Base-by-base conservation (phyloP, 1,140 invertebrate genomes). In the Danaus plexippus region DNA sequence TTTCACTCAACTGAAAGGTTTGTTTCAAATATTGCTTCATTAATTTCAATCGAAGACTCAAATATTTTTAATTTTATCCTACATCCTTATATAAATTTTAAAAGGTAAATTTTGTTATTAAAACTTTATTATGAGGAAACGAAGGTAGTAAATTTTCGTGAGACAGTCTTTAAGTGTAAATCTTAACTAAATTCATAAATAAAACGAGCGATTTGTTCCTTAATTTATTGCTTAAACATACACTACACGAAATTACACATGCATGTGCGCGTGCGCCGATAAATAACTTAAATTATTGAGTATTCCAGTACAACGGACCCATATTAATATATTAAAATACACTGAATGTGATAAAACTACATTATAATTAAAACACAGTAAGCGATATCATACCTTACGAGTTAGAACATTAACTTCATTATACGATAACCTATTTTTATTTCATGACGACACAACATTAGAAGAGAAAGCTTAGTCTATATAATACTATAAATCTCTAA, bases 221-320 rank as follows among this genome's bases (percentile, higher is more conserved):
- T 60, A 57, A 13, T 32, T 32, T 32, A 32, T 32, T 32, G 49
- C 57, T 53, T 54, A 32, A 59, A 67, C 52, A 62, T 67, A 70
- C 51, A 68, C 57, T 67, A 66, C 61, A 69, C 67, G 65, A 76
- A 54, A 54, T n/a, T 64, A 64, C 66, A 54, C 50, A 64, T 69
- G 68, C 59, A 64, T 71, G 69, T 76, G 66, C 71, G 73, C 69
- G 73, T 72, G 67, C 71, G 57, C 67, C 43, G 55, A 60, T 68
- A 66, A 50, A 56, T 58, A 32, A 32, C 71, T 74, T 75, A 77
- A n/a, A 63, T 48, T 81, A 80, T 77, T 85, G 79, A 85, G 79
- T 85, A 85, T 85, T 85, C 71, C 52, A 73, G 81, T 85, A 85
- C 80, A 75, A 78, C 48, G 57, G 54, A 67, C 58, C 61, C 57